Base-by-base conservation (phyloP, 2,888 invertebrate genomes). In the Apoda limacodes region DNA sequence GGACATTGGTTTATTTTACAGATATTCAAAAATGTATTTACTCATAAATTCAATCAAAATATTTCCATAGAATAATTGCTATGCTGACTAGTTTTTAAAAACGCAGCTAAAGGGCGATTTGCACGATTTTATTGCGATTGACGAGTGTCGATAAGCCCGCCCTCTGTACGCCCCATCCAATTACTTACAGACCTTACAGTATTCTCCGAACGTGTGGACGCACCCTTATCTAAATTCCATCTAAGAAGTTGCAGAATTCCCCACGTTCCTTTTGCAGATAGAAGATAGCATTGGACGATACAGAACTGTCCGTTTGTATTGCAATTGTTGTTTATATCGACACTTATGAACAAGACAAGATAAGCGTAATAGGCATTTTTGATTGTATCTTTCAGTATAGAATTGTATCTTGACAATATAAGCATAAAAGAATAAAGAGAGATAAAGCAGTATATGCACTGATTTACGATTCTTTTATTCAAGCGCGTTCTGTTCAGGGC, bases 51-150 rank as follows among this genome's bases (percentile, higher is more conserved):
- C n/a, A n/a, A n/a, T n/a, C n/a, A n/a, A n/a, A n/a, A n/a, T n/a
- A n/a, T n/a, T n/a, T n/a, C n/a, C n/a, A n/a, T n/a, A n/a, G n/a
- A n/a, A n/a, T n/a, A n/a, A n/a, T n/a, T n/a, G n/a, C n/a, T n/a
- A n/a, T n/a, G n/a, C n/a, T n/a, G n/a, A n/a, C n/a, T n/a, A n/a
- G n/a, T n/a, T n/a, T n/a, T n/a, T n/a, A n/a, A n/a, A n/a, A n/a
- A 13, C 49, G 48, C 50, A 56, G 52, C 50, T 37, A 32, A 42
- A 43, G 46, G 51, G 40, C 51, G 51, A 62, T 61, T 58, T 60
- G 68, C 65, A 52, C 60, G 64, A 58, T 71, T 74, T 75, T 74
- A 76, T 74, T 70, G 57, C 71, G 69, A 75, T 76, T 63, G 66
- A 68, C 57, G 62, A 60, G 47, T 49, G 49, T 51, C 63, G 74